Base-by-base conservation (phyloP, 2,888 invertebrate genomes). In the Rhimphoctona megacephalus region DNA sequence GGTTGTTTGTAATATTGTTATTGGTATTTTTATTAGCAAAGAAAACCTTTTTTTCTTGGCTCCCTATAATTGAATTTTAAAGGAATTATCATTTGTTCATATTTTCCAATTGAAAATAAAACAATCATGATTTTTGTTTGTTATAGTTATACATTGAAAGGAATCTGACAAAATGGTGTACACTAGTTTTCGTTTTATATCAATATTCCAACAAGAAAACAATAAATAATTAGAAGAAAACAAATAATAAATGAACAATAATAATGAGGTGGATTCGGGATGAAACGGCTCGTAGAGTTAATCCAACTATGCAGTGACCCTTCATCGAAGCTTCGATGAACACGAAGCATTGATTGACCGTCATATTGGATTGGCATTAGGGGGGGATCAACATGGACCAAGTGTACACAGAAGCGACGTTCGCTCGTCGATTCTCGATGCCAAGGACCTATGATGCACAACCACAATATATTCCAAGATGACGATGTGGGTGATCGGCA, bases 291-390 rank as follows among this genome's bases (percentile, higher is more conserved):
- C 61, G 46, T 81, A 64, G 30, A 43, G 9, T 64, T 69, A 82
- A 57, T 43, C 43, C 67, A 61, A 5, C 19, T 22, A 49, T 74
- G 19, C 49, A 82, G 76, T 61, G 77, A 33, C 69, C 76, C 82
- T 76, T 61, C 86, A 64, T 82, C 81, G 78, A 73, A 79, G 72
- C 79, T 87, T 49, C 76, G 33, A 46, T 74, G 76, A 81, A 85
- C 84, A 85, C 79, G 76, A 79, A 85, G 79, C 86, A 82, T 87
- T 85, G 84, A 87, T 87, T 87, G 86, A 84, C 86, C 84, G 84
- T 86, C 86, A 86, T 87, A 87, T 87, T 87, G 86, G 82, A 87
- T 87, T 85, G 86, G 86, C 86, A 85, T 87, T 87, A 87, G 79
- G 76, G 69, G 73, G 79, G 81, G 72, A 77, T 81, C 79, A 76